phyloP scores from a whole-genome alignment of 2,888 invertebrate genomes.

The Sphaerophoria rueppellii region DNA sequence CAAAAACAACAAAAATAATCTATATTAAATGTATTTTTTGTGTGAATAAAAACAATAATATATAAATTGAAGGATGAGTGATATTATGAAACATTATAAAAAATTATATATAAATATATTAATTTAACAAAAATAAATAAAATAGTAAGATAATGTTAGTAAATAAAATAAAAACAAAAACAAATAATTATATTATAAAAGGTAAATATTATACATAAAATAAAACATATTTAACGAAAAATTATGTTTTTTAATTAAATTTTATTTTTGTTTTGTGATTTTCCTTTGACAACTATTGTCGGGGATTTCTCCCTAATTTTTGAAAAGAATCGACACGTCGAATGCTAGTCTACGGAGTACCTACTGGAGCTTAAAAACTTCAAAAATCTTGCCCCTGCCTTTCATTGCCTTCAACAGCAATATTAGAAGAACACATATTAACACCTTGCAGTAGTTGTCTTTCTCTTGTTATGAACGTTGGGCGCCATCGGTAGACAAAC shows the following conservation, averaged over 20 bases:
- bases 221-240: conserved; percentile 72
- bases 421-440: too few relatives aligned
- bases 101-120: conserved; percentile 58
- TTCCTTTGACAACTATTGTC: too few relatives aligned
- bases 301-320: too few relatives aligned
- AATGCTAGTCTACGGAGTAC: too few relatives aligned
- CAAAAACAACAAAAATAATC: conserved; percentile 47
- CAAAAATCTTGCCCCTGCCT: too few relatives aligned
- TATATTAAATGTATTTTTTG: conserved; percentile 68
- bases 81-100: conserved; percentile 70
- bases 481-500: too few relatives aligned
- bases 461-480: too few relatives aligned
- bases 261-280: not conserved
- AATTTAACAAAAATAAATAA: conserved; percentile 58
- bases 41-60: conserved; percentile 74
- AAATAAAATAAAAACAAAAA: conserved; percentile 61
- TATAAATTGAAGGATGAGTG: conserved; percentile 70
- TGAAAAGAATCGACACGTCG: too few relatives aligned
- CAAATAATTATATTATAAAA: conserved; percentile 67
- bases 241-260: not conserved
- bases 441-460: too few relatives aligned
- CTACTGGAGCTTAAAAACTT: too few relatives aligned
- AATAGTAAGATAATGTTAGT: conserved; percentile 70
- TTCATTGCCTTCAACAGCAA: too few relatives aligned
- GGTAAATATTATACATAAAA: conserved; percentile 72